Evolutionary conservation across 2,797 vertebrate genomes (phyloP), one percentile per base, ranked within the genome.

Genomic region (Lemur catta): DNA sequence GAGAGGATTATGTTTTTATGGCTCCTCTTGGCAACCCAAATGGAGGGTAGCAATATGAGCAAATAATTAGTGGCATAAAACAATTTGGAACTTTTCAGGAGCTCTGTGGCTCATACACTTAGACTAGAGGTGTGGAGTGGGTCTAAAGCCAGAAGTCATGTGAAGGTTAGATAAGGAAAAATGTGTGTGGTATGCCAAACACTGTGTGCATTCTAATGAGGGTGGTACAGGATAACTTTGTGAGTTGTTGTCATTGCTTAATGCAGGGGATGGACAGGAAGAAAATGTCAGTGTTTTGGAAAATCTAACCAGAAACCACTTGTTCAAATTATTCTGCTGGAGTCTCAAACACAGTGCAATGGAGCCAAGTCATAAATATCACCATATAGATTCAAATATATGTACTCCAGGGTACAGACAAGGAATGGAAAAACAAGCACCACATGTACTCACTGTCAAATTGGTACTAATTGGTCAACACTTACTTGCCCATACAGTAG

Each of bases 111-210:
- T 94, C 65, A 10, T 50, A 52, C 14, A 65, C n/a, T 26, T 84
- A n/a, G 63, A 65, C 43, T 69, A 28, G 41, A 82, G 30, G 22
- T 87, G 18, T 17, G n/a, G 33, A 12, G 30, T 82, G 30, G 13
- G 9, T 30, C 65, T 30, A 28, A 86, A 28, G 13, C 6, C 41
- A 30, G 82, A 67, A 38, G 61, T 11, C 13, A 2, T 17, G 4
- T 59, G 78, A 41, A 38, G 63, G 15, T n/a, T 20, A 8, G 33
- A 7, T 41, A 59, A 22, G 24, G 33, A 63, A 76, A 89, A 41
- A 22, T 6, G 2, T 26, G 4, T 17, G 15, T 17, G 26, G 17
- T 4, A 2, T 13, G 35, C 2, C n/a, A 13, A 55, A 35, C 13
- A 10, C 17, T 6, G 1, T 8, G 4, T 2, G 3, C 8, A 30